These are phyloP conservation scores for Narcine bancroftii DNA, from an alignment of 2,113 vertebrate genomes.

Conservation along the genomic window DNA sequence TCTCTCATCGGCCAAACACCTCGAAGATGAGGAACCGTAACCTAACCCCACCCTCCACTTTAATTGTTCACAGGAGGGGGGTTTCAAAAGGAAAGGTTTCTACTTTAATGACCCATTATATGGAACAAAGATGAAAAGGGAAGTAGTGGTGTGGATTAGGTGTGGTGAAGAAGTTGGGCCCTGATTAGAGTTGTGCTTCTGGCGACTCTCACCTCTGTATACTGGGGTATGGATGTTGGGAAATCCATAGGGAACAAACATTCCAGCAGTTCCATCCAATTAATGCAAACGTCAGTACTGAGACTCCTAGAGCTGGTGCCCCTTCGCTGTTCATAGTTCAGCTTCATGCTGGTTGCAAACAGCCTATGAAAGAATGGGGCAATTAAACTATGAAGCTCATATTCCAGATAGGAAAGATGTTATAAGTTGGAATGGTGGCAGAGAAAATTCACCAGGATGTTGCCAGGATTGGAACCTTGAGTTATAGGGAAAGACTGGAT, in stretches of 20 bases:
- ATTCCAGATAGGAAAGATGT: not conserved
- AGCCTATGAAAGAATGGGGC: slow-evolving; percentile 59
- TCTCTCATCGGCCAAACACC: not conserved
- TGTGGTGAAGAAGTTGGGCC: not conserved
- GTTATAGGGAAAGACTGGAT: no score
- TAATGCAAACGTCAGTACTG: slow-evolving; percentile 77
- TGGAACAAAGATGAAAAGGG: not conserved
- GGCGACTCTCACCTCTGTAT: slow-evolving; percentile 72
- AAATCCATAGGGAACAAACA: slow-evolving; percentile 82
- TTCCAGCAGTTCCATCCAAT: slow-evolving; percentile 79
- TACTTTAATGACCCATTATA: not conserved
- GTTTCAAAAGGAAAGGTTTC: not conserved
- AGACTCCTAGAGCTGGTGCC: slow-evolving; percentile 66
- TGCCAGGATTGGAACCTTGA: no score
- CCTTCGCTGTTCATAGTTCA: slow-evolving; percentile 83
- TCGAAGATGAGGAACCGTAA: not conserved
- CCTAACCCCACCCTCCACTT: not conserved
- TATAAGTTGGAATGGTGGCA: no score
- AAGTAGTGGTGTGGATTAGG: not conserved
- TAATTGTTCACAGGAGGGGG: no score
- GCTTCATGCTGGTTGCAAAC: slow-evolving; percentile 74
- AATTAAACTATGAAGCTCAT: no score
- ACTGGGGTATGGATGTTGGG: slow-evolving; percentile 63
- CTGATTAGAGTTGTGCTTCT: not conserved
- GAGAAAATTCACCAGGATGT: no score